Conservation (phyloP, 2,113 vertebrate genomes). For the Leptosomus discolor region DNA sequence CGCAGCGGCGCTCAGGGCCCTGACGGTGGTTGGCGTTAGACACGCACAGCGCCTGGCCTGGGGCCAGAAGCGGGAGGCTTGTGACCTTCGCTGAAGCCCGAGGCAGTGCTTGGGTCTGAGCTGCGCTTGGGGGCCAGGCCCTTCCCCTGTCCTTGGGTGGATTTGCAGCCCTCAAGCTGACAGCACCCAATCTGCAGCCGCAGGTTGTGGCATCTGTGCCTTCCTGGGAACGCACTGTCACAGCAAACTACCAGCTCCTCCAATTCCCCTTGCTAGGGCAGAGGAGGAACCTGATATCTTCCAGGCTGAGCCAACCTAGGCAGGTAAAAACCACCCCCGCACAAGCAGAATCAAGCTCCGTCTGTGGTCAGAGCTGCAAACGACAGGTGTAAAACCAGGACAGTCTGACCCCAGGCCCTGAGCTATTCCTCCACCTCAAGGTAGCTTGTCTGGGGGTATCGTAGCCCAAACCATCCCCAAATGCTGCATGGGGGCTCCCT, state of each 20-base stretch:
- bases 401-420: neutral
- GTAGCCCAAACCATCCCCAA: neutral
- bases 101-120: neutral
- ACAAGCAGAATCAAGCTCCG: neutral
- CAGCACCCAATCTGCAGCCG: accelerated
- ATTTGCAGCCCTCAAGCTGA: neutral
- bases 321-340: neutral
- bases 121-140: neutral
- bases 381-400: neutral
- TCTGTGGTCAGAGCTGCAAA: neutral
- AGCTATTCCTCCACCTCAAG: neutral
- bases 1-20: neutral
- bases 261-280: neutral
- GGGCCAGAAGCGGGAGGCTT: neutral
- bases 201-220: neutral
- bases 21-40: accelerated
- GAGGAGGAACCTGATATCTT: neutral
- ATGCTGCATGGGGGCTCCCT: neutral
- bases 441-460: neutral
- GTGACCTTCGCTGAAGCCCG: neutral
- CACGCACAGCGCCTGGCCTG: accelerated
- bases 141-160: neutral
- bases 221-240: accelerated
- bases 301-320: neutral
- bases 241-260: neutral